Evolutionary conservation across 2,888 invertebrate species (phyloP).

Genomic region (Imbricaverruca yamaguchii): DNA sequence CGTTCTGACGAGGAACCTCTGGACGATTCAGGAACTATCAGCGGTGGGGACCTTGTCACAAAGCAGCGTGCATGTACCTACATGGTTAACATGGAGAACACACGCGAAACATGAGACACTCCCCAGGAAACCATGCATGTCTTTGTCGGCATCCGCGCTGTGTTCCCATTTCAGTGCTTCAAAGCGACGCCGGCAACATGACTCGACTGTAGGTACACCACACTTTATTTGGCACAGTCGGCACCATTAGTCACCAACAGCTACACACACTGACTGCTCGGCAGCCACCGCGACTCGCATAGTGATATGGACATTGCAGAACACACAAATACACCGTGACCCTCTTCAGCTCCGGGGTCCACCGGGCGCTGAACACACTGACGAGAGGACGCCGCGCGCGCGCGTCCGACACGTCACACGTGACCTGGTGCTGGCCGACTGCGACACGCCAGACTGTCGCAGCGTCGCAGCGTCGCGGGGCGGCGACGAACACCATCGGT

Average conservation of each 20-base stretch:
- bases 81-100: too few species aligned
- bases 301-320: not conserved
- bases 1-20: too few species aligned
- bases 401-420: not conserved
- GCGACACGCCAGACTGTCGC: too few species aligned
- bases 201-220: not conserved
- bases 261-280: not conserved
- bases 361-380: not conserved
- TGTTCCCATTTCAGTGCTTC: too few species aligned
- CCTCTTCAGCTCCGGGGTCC: not conserved
- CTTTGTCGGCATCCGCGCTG: too few species aligned
- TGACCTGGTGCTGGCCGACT: not conserved
- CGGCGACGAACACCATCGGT: not conserved
- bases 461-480: too few species aligned
- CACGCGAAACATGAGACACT: too few species aligned
- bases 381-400: not conserved
- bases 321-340: not conserved
- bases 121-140: too few species aligned
- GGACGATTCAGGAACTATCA: too few species aligned
- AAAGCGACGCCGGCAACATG: too few species aligned
- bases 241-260: constrained; percentile 8
- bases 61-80: too few species aligned
- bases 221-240: constrained; percentile 14
- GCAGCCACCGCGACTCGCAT: not conserved
- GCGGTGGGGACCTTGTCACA: too few species aligned